Evolutionary conservation across 1,140 invertebrate genomes (phyloP).

Genomic region (Aporrectodea caliginosa): DNA sequence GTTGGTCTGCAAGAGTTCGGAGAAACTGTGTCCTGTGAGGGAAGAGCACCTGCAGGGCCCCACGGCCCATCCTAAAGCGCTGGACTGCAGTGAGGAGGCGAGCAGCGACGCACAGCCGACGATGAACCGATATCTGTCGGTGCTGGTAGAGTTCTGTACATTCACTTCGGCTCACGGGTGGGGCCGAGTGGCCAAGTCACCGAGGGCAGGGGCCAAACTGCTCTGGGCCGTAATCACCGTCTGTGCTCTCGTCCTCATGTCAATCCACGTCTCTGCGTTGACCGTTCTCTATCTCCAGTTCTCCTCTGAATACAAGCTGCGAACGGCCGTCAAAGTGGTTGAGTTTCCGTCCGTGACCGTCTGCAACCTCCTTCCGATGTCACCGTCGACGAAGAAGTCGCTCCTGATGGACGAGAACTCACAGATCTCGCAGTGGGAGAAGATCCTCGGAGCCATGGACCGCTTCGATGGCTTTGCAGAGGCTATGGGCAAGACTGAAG

Average conservation of each 20-base stretch:
- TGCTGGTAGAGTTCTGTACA: background rate
- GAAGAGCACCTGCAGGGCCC: background rate
- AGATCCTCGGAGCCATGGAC: background rate
- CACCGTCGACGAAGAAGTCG: background rate
- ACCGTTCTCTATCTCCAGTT: background rate
- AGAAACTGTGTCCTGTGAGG: background rate
- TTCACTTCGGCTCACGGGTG: conserved; percentile 11
- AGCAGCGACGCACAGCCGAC: background rate
- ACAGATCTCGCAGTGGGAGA: background rate
- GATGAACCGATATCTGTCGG: background rate
- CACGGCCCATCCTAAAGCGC: background rate
- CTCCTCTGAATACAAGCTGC: background rate
- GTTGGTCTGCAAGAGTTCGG: background rate
- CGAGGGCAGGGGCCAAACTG: too few species aligned
- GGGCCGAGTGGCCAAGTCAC: conserved; percentile 8
- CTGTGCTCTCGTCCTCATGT: background rate
- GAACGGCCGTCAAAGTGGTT: background rate
- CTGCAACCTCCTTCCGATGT: conserved; percentile 7
- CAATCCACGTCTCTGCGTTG: background rate
- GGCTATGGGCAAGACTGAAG: background rate
- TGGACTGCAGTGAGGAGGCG: background rate
- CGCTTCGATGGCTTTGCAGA: background rate
- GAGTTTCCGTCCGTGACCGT: conserved; percentile 9
- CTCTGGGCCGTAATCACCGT: conserved; percentile 14
- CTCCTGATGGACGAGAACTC: conserved; percentile 1